Percentiles rank a stretch among this genome's conserved stretches.
These are phyloP conservation scores for Poeciliopsis paucimaculata DNA, from an alignment of 2,797 vertebrate species.

Conservation along the genomic window DNA sequence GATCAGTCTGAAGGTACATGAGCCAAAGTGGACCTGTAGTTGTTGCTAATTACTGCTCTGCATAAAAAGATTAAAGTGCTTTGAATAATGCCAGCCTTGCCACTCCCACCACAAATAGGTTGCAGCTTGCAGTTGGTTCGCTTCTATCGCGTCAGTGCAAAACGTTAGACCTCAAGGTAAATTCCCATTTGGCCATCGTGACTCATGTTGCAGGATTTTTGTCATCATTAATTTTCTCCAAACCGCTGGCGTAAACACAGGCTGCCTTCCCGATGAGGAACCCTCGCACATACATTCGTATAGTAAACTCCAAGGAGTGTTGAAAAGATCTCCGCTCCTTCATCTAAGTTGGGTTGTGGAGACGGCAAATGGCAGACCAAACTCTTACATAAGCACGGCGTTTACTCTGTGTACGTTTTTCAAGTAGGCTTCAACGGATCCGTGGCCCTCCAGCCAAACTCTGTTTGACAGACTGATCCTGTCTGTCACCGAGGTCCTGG, in stretches of 20 bases:
- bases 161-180: slow-evolving; percentile 40
- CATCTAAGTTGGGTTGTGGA: slow-evolving; percentile 30
- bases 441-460: slow-evolving; percentile 32
- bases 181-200: slow-evolving; percentile 32
- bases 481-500: slow-evolving; percentile 41
- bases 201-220: slow-evolving; percentile 42
- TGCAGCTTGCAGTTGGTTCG: slow-evolving; percentile 37
- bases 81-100: slow-evolving; percentile 34
- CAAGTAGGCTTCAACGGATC: slow-evolving; percentile 19
- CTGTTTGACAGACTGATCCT: slow-evolving; percentile 51
- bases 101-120: slow-evolving; percentile 51
- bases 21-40: slow-evolving; percentile 27
- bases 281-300: background rate
- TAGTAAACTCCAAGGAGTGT: background rate
- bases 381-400: slow-evolving; percentile 34
- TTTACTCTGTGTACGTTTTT: slow-evolving; percentile 20
- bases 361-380: slow-evolving; percentile 51
- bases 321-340: slow-evolving; percentile 37
- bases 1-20: slow-evolving; percentile 12
- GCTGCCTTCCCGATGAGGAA: slow-evolving; percentile 28
- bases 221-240: slow-evolving; percentile 39
- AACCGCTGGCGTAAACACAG: slow-evolving; percentile 37
- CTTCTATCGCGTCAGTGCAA: slow-evolving; percentile 28
- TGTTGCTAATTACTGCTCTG: slow-evolving; percentile 43
- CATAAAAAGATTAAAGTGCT: slow-evolving; percentile 26